A percentile compares a stretch with the other conserved stretches of the same genome.
phyloP scores from a whole-genome alignment of 2,113 vertebrate genomes.

The Hypomesus transpacificus region DNA sequence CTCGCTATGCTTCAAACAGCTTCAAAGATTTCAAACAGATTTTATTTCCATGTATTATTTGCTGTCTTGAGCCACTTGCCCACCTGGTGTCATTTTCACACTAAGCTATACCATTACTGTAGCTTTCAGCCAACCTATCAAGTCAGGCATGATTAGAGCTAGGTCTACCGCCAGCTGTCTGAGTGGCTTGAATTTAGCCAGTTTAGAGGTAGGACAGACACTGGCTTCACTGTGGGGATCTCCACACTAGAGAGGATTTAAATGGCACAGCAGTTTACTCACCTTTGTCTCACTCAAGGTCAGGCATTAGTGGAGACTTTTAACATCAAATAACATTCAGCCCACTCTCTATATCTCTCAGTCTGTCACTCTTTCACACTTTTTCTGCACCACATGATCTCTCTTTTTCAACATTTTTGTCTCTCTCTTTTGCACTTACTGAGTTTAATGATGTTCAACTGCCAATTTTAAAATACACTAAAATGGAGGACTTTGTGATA shows the following conservation, averaged over 20 bases:
- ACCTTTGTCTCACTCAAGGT: neutral
- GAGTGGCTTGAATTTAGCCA: neutral
- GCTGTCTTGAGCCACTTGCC: slow-evolving; percentile 32
- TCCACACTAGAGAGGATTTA: slow-evolving; percentile 4
- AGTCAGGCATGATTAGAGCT: slow-evolving; percentile 18
- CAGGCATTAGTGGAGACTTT: neutral
- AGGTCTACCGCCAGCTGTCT: neutral
- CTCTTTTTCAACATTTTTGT: neutral
- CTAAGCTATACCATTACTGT: slow-evolving; percentile 8
- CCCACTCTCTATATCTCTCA: neutral
- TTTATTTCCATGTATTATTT: slow-evolving; percentile 31
- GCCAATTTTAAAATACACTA: slow-evolving; percentile 1
- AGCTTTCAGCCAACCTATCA: slow-evolving; percentile 24
- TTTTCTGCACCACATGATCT: neutral
- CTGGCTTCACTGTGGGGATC: slow-evolving; percentile 23
- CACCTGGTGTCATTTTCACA: slow-evolving; percentile 20
- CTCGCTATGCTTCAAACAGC: slow-evolving; percentile 42
- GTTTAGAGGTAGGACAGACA: slow-evolving; percentile 32
- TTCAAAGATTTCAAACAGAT: slow-evolving; percentile 22
- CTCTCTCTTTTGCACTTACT: neutral
- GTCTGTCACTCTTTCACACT: neutral
- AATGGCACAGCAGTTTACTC: slow-evolving; percentile 17
- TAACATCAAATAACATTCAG: neutral
- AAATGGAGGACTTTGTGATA: neutral
- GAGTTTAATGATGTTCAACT: neutral